These are phyloP conservation scores for Ptychodera flava DNA, from an alignment of 35 echinoderm and acorn worm species.

Conservation along the genomic window DNA sequence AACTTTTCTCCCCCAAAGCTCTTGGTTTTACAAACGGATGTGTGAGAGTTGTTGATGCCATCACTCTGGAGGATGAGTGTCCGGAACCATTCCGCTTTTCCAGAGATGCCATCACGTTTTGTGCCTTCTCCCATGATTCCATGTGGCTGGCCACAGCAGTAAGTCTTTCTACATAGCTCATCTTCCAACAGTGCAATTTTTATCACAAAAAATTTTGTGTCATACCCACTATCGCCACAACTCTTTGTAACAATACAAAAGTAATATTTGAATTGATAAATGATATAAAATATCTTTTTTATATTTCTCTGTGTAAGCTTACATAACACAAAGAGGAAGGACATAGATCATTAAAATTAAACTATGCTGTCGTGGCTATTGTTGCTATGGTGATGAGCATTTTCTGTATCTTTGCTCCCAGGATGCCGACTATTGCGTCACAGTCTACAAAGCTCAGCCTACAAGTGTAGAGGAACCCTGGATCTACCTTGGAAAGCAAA, in stretches of 20 bases:
- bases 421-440: constrained; percentile 98
- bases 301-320: too few species aligned
- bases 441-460: constrained; percentile 63
- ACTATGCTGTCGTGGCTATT: too few species aligned
- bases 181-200: too few species aligned
- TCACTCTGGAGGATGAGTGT: constrained; percentile 82
- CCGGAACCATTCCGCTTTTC: constrained; percentile 85
- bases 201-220: too few species aligned
- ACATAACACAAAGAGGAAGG: too few species aligned
- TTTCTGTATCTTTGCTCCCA: constrained; percentile 27
- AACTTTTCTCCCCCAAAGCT: constrained; percentile 47
- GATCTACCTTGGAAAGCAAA: constrained; percentile 90
- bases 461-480: constrained; percentile 55
- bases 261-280: too few species aligned
- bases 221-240: too few species aligned
- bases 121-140: constrained; percentile 91
- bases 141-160: constrained; percentile 94
- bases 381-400: too few species aligned
- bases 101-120: constrained; percentile 75
- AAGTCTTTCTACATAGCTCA: too few species aligned
- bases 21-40: constrained; percentile 95
- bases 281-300: too few species aligned
- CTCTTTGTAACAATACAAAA: too few species aligned
- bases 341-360: too few species aligned
- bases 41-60: constrained; percentile 63